Conservation (phyloP, 2,888 invertebrate genomes). For the Dromius quadrimaculatus region DNA sequence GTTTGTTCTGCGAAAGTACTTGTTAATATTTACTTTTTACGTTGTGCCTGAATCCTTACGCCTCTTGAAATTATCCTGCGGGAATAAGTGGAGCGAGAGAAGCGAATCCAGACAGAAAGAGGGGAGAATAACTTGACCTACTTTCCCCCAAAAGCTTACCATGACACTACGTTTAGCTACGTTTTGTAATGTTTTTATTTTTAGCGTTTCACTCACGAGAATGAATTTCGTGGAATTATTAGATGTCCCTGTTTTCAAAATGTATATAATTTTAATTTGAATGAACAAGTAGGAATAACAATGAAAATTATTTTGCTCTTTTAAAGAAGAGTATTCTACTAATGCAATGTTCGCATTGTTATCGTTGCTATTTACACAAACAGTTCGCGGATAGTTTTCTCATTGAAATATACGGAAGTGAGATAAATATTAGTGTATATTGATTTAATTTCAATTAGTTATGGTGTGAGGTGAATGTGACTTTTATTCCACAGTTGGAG, state of each 20-base stretch:
- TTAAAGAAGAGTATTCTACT: too few relatives aligned
- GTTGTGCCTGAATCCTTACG: conserved; percentile 16
- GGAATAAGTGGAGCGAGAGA: background rate
- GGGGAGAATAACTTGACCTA: conserved; percentile 12
- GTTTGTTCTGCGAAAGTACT: too few relatives aligned
- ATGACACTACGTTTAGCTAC: background rate
- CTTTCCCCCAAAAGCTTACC: background rate
- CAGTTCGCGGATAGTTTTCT: too few relatives aligned
- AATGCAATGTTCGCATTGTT: too few relatives aligned
- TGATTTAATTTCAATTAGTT: too few relatives aligned
- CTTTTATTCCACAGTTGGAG: too few relatives aligned
- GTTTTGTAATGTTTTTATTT: background rate
- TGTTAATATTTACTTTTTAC: conserved; percentile 23
- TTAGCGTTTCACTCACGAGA: conserved; percentile 5
- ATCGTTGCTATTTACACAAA: too few relatives aligned
- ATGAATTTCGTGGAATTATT: conserved; percentile 11
- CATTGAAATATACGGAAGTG: too few relatives aligned
- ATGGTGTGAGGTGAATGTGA: too few relatives aligned
- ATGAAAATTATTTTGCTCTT: too few relatives aligned
- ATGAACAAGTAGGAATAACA: too few relatives aligned
- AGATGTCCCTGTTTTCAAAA: background rate
- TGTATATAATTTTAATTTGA: background rate
- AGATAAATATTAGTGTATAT: too few relatives aligned
- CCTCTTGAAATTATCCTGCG: conserved; percentile 22
- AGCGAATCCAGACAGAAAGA: background rate